Conservation (phyloP, 2,797 vertebrate genomes). For the Manis pentadactyla region DNA sequence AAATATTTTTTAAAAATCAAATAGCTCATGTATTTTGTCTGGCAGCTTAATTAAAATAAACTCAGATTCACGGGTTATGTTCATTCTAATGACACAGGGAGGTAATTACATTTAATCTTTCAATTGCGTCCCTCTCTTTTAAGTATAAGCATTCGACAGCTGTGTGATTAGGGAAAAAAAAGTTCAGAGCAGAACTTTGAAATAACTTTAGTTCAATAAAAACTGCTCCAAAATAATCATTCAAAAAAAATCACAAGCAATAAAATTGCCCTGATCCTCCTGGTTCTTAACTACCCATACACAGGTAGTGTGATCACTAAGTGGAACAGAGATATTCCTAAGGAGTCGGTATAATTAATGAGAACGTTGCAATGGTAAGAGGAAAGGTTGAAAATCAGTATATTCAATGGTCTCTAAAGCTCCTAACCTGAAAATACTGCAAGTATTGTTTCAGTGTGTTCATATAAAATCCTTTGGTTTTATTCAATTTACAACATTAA, state of each 20-base stretch:
- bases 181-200: neutral
- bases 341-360: neutral
- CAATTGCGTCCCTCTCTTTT: neutral
- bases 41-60: constrained; percentile 37
- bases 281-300: neutral
- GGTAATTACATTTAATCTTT: neutral
- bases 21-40: neutral
- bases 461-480: neutral
- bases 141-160: neutral
- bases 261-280: neutral
- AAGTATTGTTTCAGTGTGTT: neutral
- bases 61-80: neutral
- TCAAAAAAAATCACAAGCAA: neutral
- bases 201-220: constrained; percentile 49
- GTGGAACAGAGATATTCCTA: neutral
- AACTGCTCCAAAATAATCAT: constrained; percentile 31
- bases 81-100: constrained; percentile 29
- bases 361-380: neutral
- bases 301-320: neutral
- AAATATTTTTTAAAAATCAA: neutral
- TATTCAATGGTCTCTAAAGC: neutral
- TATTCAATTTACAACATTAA: constrained; percentile 33
- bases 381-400: neutral
- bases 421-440: constrained; percentile 15
- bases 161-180: neutral